phyloP scores from a whole-genome alignment of 2,797 vertebrate species.

The Telmatherina bonti region DNA sequence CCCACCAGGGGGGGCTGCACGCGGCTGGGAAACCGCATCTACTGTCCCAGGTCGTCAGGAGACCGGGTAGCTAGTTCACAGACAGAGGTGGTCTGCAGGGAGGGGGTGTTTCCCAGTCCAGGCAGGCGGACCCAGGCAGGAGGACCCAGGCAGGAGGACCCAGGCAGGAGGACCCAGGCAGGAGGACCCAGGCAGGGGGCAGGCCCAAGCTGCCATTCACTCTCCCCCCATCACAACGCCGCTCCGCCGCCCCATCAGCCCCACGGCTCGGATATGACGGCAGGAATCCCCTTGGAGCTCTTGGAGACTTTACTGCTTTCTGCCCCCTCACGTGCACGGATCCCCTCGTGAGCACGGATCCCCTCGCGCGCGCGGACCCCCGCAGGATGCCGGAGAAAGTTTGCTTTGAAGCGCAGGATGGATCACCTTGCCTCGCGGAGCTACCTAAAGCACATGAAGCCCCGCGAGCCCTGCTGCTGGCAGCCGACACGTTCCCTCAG shows the following conservation, averaged over 20 bases:
- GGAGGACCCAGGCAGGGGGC: too few relatives aligned
- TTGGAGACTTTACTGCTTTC: too few relatives aligned
- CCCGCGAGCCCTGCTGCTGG: slow-evolving; percentile 39
- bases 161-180: too few relatives aligned
- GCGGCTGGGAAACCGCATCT: slow-evolving; percentile 42
- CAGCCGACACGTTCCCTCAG: slow-evolving; percentile 17
- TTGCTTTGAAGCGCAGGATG: slow-evolving; percentile 14
- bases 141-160: too few relatives aligned
- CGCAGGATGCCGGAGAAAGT: slow-evolving; percentile 27
- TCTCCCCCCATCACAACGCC: slow-evolving; percentile 59
- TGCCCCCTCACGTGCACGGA: too few relatives aligned
- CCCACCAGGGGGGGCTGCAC: slow-evolving; percentile 56
- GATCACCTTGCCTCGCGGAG: slow-evolving; percentile 42
- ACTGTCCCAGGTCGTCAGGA: slow-evolving; percentile 29
- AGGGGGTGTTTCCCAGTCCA: slow-evolving; percentile 55
- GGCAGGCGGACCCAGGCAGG: too few relatives aligned
- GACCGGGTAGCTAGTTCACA: slow-evolving; percentile 30
- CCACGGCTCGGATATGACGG: slow-evolving; percentile 52
- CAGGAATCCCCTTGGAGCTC: slow-evolving; percentile 66
- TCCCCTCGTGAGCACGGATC: too few relatives aligned
- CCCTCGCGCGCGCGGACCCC: too few relatives aligned
- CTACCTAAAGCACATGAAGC: too few relatives aligned
- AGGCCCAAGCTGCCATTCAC: slow-evolving; percentile 60
- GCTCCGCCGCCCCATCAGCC: slow-evolving; percentile 63
- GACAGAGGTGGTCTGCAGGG: slow-evolving; percentile 56